Conservation (phyloP, 1,140 invertebrate genomes). For the Drosophila repletoides region DNA sequence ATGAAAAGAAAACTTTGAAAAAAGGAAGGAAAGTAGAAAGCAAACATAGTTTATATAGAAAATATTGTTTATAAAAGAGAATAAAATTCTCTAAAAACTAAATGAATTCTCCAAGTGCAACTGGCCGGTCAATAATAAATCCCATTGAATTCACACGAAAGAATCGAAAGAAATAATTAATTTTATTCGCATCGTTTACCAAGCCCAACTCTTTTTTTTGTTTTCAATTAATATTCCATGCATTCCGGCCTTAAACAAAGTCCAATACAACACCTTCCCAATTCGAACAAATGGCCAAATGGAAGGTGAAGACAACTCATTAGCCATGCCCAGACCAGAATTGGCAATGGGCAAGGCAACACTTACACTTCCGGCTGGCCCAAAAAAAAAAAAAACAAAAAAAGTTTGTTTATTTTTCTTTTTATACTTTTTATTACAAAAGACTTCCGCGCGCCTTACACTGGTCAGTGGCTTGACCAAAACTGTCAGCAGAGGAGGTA, state of each 20-base stretch:
- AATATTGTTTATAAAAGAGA: too few species aligned
- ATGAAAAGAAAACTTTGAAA: too few species aligned
- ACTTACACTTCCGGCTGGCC: constrained; percentile 63
- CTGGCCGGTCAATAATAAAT: too few species aligned
- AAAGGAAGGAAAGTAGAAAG: too few species aligned
- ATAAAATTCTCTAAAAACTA: too few species aligned
- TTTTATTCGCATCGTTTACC: constrained; percentile 2
- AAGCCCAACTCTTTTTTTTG: neutral
- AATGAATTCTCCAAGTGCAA: too few species aligned
- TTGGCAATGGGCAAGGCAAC: constrained; percentile 49
- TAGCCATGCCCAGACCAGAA: constrained; percentile 49
- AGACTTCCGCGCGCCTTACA: constrained; percentile 47
- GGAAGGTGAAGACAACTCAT: constrained; percentile 52
- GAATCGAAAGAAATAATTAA: neutral
- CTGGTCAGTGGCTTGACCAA: constrained; percentile 35
- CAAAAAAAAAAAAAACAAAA: constrained; percentile 20
- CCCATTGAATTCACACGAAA: constrained; percentile 1
- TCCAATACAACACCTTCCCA: constrained; percentile 33
- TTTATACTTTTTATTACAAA: constrained; percentile 5
- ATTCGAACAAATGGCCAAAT: constrained; percentile 12
- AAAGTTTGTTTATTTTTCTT: constrained; percentile 11
- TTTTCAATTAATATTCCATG: constrained; percentile 41
- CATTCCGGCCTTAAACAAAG: constrained; percentile 27
- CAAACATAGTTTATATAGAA: too few species aligned
- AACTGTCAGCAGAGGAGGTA: constrained; percentile 33